Evolutionary conservation across 2,888 invertebrate species (phyloP), one percentile per base, ranked within the genome.

Genomic region (Stomorhina lunata): DNA sequence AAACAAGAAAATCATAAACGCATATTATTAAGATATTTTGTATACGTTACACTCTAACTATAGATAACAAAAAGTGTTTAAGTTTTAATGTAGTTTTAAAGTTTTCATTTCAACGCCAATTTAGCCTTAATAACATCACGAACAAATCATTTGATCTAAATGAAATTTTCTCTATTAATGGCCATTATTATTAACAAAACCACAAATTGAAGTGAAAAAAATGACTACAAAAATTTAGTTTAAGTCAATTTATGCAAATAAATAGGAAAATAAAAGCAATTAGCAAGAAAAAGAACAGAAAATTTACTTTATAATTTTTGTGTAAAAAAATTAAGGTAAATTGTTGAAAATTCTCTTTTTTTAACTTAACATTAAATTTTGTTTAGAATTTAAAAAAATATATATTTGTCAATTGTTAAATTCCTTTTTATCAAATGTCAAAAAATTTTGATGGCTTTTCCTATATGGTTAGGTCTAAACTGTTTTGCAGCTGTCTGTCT

Each of bases 61-160:
- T 9, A 63, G 32, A 57, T 71, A 40, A 32, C 43, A 45, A 59
- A 17, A 72, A 77, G 50, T 80, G 68, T 68, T 68, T 80, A 76
- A 69, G 37, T 50, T 43, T 80, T 48, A 32, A 57, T 50, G 43
- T 59, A 55, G 27, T 61, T 68, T 37, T 65, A 65, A 65, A 22
- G 29, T 78, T 78, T 76, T 65, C 50, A 9, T 29, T 59, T 29
- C 40, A 48, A 55, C 59, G 40, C 48, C 55, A 40, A 73, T 69
- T 65, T 65, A 40, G 45, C 29, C 37, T 48, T 82, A 82, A 82
- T 82, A 69, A 65, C 78, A 65, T 79, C 79, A 82, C 81, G 81
- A 79, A 53, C 12, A 50, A 65, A 55, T 48, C 69, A 78, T 75
- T 81, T 73, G 48, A 61, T 73, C 65, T 55, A 37, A 55, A 65